These are phyloP conservation scores for Hydrophis major DNA, from an alignment of 2,797 vertebrate species.

Conservation along the genomic window DNA sequence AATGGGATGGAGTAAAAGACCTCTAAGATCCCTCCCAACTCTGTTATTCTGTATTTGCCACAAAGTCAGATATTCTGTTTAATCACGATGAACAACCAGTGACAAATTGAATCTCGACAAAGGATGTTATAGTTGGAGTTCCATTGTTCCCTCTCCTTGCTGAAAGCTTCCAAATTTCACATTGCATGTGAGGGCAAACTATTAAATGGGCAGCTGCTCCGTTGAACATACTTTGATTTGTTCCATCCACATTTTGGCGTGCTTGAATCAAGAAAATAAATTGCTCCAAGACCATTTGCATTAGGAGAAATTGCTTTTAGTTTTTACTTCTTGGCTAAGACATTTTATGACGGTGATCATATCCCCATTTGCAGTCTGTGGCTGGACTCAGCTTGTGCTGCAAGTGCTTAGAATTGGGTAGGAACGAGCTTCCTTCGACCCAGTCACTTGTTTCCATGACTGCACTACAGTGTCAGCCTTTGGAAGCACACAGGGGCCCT, in stretches of 20 bases:
- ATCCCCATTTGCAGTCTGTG: not conserved
- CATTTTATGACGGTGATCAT: not conserved
- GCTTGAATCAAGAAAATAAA: not conserved
- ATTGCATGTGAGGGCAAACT: not conserved
- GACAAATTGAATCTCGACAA: not conserved
- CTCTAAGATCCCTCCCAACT: not conserved
- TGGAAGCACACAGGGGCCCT: not conserved
- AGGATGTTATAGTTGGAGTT: not conserved
- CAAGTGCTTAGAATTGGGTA: not conserved
- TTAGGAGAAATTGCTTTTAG: not conserved
- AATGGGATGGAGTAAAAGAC: not conserved
- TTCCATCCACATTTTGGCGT: not conserved
- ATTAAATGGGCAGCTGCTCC: not conserved
- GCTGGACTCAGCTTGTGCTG: not conserved
- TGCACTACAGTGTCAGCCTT: not conserved
- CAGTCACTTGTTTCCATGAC: not conserved
- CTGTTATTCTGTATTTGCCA: not conserved
- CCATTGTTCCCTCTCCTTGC: not conserved
- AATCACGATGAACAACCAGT: not conserved
- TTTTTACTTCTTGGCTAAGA: not conserved
- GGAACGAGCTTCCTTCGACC: not conserved
- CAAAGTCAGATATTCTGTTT: not conserved
- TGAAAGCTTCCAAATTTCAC: not conserved
- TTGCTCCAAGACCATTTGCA: not conserved
- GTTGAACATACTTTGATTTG: not conserved